Conservation (phyloP, 2,113 vertebrate species). For the Okapia johnstoni region DNA sequence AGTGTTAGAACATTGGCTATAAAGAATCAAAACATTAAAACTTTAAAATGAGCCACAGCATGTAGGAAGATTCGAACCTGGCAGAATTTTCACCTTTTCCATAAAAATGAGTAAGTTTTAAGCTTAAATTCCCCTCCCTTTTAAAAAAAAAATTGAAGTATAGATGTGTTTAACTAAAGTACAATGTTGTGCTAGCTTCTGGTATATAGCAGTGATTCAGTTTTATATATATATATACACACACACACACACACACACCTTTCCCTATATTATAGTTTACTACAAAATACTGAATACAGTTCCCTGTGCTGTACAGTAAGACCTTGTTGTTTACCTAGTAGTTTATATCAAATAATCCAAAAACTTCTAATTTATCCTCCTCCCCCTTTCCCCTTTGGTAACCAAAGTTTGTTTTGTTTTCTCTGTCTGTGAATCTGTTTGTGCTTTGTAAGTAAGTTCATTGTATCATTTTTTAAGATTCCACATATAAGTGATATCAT, state of each 20-base stretch:
- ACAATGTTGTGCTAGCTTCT: neutral
- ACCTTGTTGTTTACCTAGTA: neutral
- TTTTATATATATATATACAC: neutral
- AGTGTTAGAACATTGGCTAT: constrained; percentile 29
- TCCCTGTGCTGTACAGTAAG: neutral
- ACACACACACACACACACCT: too few species aligned
- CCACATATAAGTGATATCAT: neutral
- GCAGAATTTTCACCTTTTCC: constrained; percentile 9
- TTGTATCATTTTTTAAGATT: neutral
- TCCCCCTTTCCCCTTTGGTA: neutral
- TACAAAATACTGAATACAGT: neutral
- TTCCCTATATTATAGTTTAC: neutral
- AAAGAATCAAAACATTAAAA: neutral
- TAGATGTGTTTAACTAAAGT: neutral
- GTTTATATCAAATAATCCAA: neutral
- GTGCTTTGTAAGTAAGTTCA: neutral
- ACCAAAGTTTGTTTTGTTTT: neutral
- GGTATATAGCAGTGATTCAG: neutral
- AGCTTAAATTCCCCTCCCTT: neutral
- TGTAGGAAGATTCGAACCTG: neutral
- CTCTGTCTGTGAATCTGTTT: neutral
- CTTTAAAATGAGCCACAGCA: neutral
- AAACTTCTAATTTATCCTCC: neutral
- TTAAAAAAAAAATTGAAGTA: neutral
- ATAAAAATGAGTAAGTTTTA: neutral